A percentile compares a stretch with the other conserved stretches of the same genome.
Evolutionary conservation across 1,140 invertebrate species (phyloP).

Genomic region (Adelges cooleyi): DNA sequence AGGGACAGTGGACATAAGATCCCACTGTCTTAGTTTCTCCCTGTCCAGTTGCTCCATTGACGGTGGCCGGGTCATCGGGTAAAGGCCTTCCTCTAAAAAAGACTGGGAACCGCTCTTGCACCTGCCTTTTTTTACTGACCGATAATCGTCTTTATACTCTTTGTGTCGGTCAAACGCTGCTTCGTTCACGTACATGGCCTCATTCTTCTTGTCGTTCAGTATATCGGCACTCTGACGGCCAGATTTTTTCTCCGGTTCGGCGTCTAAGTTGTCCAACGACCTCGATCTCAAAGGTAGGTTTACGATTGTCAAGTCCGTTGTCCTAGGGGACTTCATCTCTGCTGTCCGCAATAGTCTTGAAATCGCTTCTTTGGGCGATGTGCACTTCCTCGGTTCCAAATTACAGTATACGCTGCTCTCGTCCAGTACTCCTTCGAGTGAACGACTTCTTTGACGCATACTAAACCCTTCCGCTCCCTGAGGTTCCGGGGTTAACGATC

Average conservation of each 20-base stretch:
- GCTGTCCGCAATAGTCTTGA: conserved; percentile 33
- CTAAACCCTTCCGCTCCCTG: conserved; percentile 25
- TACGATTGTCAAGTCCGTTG: conserved; percentile 10
- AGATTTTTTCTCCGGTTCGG: conserved; percentile 29
- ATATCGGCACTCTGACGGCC: conserved; percentile 32
- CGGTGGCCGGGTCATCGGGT: conserved; percentile 35
- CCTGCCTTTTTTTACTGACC: conserved; percentile 31
- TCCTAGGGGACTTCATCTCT: conserved; percentile 58
- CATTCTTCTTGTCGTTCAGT: conserved; percentile 23
- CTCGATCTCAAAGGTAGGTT: conserved; percentile 39
- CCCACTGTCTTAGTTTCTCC: conserved; percentile 74
- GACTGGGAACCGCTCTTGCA: conserved; percentile 35
- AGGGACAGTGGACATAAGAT: conserved; percentile 67
- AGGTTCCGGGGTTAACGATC: conserved; percentile 35
- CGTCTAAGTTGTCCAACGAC: conserved; percentile 65
- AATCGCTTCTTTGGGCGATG: conserved; percentile 33
- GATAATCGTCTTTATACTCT: conserved; percentile 35
- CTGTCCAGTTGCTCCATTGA: conserved; percentile 54
- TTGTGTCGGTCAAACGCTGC: conserved; percentile 39
- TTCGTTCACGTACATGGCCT: conserved; percentile 57
- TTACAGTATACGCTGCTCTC: conserved; percentile 35
- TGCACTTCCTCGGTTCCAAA: conserved; percentile 22
- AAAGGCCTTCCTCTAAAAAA: conserved; percentile 48
- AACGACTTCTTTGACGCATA: conserved; percentile 41
- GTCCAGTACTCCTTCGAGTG: conserved; percentile 52